Conservation (phyloP, 2,113 vertebrate species). For the Lethenteron camtschaticum region DNA sequence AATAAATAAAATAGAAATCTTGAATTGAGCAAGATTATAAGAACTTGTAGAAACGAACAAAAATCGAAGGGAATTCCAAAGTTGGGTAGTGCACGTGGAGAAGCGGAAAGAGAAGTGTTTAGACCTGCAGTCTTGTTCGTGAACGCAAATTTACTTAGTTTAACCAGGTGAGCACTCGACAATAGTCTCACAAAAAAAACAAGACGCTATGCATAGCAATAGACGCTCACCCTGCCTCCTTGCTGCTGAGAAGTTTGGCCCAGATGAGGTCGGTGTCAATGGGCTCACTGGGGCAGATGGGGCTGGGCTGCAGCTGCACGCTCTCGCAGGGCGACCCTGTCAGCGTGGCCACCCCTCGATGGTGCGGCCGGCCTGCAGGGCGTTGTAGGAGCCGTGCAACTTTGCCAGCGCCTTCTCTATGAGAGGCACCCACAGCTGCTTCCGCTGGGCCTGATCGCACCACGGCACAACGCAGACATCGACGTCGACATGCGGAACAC, state of each 20-base stretch:
- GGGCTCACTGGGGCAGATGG: conserved; percentile 82
- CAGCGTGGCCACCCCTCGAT: conserved; percentile 90
- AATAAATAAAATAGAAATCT: too few relatives aligned
- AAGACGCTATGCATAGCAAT: too few relatives aligned
- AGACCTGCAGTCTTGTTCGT: too few relatives aligned
- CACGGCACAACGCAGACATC: background rate
- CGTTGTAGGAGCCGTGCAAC: conserved; percentile 93
- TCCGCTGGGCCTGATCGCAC: conserved; percentile 57
- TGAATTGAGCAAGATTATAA: too few relatives aligned
- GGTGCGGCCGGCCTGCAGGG: conserved; percentile 82
- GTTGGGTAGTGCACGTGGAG: too few relatives aligned
- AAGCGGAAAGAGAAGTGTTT: too few relatives aligned
- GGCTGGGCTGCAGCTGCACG: conserved; percentile 96
- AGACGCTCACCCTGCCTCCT: conserved; percentile 73
- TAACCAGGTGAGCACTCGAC: too few relatives aligned
- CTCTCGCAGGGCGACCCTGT: conserved; percentile 90
- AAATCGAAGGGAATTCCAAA: too few relatives aligned
- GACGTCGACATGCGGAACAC: too few relatives aligned
- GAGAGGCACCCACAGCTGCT: conserved; percentile 92
- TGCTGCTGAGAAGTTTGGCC: conserved; percentile 99
- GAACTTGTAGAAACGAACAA: too few relatives aligned
- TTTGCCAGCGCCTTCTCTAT: conserved; percentile 98
- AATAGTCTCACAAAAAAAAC: too few relatives aligned
- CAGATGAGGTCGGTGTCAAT: conserved; percentile 99
- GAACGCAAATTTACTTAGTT: too few relatives aligned